A percentile compares a stretch with the other conserved stretches of the same genome.
phyloP scores from a whole-genome alignment of 2,888 invertebrate species.

The Falcaria lacertinaria region DNA sequence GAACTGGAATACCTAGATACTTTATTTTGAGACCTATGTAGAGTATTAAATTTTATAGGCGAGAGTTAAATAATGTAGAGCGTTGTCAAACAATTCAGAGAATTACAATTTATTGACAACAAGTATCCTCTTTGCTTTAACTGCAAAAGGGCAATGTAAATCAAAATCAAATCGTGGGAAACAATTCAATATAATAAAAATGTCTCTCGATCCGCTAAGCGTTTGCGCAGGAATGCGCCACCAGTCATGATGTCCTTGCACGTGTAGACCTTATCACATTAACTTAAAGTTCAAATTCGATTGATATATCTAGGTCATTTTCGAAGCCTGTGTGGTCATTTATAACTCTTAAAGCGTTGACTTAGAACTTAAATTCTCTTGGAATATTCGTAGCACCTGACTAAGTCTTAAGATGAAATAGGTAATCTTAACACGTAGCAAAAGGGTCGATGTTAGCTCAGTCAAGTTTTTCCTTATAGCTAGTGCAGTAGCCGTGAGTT shows the following conservation, averaged over 20 bases:
- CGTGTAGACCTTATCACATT: constrained; percentile 19
- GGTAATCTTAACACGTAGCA: background rate
- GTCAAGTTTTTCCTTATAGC: constrained; percentile 3
- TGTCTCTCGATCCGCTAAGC: constrained; percentile 50
- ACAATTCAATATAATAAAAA: constrained; percentile 64
- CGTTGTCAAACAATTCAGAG: no score
- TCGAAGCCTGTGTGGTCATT: background rate
- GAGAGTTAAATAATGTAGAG: no score
- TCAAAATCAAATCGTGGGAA: constrained; percentile 52
- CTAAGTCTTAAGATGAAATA: background rate
- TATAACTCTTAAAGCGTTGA: background rate
- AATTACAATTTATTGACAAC: no score
- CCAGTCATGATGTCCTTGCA: constrained; percentile 12
- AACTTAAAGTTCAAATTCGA: constrained; percentile 24
- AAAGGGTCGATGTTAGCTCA: background rate
- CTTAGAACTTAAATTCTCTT: background rate
- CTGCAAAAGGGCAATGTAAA: background rate
- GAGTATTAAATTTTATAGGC: no score
- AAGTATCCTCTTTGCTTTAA: background rate
- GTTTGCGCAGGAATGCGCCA: constrained; percentile 34
- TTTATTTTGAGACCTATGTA: no score
- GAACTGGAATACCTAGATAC: no score
- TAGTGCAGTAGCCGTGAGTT: constrained; percentile 38
- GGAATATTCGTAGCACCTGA: background rate
- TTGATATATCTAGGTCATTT: constrained; percentile 11